phyloP scores from a whole-genome alignment of 2,797 vertebrate genomes.

The Siniperca undulata region DNA sequence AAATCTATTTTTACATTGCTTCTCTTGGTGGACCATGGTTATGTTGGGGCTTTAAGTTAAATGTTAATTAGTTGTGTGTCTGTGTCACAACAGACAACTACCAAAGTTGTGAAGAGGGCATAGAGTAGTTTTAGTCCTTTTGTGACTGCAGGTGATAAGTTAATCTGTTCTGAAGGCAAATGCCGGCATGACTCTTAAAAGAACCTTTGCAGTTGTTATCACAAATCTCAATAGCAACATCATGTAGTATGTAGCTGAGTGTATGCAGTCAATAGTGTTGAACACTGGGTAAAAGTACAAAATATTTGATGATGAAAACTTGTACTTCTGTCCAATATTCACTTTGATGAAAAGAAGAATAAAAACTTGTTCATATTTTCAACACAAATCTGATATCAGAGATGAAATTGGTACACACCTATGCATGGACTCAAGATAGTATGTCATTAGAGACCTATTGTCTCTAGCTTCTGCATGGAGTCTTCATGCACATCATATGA shows the following conservation, averaged over 20 bases:
- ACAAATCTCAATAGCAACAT: constrained; percentile 14
- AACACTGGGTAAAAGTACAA: background rate
- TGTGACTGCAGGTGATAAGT: constrained; percentile 29
- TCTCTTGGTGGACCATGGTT: background rate
- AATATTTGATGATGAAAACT: background rate
- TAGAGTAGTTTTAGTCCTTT: background rate
- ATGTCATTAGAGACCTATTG: too few relatives aligned
- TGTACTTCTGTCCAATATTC: background rate
- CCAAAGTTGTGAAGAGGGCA: background rate
- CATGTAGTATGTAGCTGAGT: background rate
- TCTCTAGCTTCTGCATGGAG: too few relatives aligned
- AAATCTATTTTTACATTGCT: background rate
- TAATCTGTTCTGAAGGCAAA: constrained; percentile 18
- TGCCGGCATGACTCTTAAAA: background rate
- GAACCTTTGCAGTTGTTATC: constrained; percentile 21
- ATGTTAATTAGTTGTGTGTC: background rate
- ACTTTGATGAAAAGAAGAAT: background rate
- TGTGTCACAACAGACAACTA: background rate
- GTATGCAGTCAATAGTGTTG: background rate
- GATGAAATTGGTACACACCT: too few relatives aligned
- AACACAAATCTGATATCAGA: background rate
- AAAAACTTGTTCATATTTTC: background rate
- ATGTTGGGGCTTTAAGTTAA: background rate
- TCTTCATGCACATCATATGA: too few relatives aligned
- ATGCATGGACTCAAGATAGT: too few relatives aligned